Conservation (phyloP, 2,888 invertebrate species). For the Stenodema calcarata region DNA sequence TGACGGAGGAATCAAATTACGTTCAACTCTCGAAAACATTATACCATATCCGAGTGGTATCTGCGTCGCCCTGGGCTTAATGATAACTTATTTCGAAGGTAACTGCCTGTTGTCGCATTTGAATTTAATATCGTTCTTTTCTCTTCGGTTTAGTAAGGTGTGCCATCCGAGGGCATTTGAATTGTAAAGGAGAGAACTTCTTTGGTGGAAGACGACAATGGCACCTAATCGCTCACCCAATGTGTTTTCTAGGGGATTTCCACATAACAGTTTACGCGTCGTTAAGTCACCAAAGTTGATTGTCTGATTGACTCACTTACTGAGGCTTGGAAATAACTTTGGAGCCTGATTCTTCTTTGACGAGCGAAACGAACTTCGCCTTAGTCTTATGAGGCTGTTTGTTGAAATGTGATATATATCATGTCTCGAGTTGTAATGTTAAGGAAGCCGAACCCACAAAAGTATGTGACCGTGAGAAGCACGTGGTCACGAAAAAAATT, state of each 20-base stretch:
- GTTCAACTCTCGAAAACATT: constrained; percentile 34
- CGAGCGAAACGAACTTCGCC: too few relatives aligned
- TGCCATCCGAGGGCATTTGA: constrained; percentile 18
- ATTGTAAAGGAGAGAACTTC: constrained; percentile 30
- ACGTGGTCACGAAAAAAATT: neutral
- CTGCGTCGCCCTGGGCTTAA: constrained; percentile 11
- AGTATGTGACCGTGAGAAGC: neutral
- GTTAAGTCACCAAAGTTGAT: constrained; percentile 3
- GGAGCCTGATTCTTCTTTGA: too few relatives aligned
- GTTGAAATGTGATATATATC: too few relatives aligned
- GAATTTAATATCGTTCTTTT: constrained; percentile 43
- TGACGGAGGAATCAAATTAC: constrained; percentile 42
- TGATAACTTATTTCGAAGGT: constrained; percentile 31
- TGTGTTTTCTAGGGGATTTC: constrained; percentile 37
- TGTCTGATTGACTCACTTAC: neutral
- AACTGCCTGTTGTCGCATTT: constrained; percentile 20
- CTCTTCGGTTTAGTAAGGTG: constrained; percentile 11
- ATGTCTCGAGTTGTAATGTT: too few relatives aligned
- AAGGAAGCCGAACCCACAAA: neutral
- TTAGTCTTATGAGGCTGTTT: too few relatives aligned
- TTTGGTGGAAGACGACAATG: constrained; percentile 30
- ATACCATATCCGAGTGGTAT: neutral
- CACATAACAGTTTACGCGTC: constrained; percentile 17
- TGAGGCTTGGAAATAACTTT: neutral
- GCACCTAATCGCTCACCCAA: neutral